Evolutionary conservation across 2,113 vertebrate genomes (phyloP).

Genomic region (Mixornis gularis): DNA sequence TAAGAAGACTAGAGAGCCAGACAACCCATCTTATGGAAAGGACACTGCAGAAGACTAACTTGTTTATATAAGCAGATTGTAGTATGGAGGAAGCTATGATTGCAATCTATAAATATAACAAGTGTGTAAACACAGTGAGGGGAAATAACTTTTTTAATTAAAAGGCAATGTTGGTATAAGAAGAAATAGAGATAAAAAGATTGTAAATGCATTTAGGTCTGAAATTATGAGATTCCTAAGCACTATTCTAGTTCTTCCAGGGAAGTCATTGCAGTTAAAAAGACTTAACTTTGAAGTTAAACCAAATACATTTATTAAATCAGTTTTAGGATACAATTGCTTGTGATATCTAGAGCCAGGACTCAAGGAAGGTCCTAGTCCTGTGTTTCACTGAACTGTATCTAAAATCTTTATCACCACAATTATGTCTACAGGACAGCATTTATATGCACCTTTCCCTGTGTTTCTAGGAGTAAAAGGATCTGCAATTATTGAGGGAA

Average conservation of each 20-base stretch:
- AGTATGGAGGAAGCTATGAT: not conserved
- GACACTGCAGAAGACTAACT: not conserved
- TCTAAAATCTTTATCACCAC: not conserved
- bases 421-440: not conserved
- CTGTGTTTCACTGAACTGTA: not conserved
- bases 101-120: not conserved
- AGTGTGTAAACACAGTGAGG: not conserved
- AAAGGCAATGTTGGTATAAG: not conserved
- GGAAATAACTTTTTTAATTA: slow-evolving; percentile 24
- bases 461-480: not conserved
- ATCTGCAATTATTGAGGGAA: not conserved
- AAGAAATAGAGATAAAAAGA: not conserved
- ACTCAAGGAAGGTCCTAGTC: not conserved
- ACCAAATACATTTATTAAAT: not conserved
- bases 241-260: not conserved
- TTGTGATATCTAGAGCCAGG: not conserved
- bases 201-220: not conserved
- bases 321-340: not conserved
- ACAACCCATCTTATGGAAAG: not conserved
- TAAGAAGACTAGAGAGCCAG: not conserved
- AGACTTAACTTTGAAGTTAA: not conserved
- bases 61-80: slow-evolving; percentile 8
- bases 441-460: not conserved
- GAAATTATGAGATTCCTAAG: not conserved
- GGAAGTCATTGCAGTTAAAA: not conserved